Evolutionary conservation across 2,888 invertebrate species (phyloP).

Genomic region (Nematopogon swammerdamellus): DNA sequence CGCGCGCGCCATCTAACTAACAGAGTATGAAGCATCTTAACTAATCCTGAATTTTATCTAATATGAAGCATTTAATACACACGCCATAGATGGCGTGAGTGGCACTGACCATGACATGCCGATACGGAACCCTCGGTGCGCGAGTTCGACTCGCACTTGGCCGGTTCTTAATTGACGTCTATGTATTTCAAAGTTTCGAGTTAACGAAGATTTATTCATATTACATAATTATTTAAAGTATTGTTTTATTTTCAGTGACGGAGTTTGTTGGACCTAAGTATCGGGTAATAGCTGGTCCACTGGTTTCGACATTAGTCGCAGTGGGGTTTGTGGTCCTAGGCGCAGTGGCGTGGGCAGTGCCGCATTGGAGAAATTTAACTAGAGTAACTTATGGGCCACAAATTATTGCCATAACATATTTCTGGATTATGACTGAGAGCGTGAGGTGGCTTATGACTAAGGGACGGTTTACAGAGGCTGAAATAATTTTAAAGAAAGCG

Average conservation of each 20-base stretch:
- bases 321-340: slow-evolving; percentile 72
- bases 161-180: too few relatives aligned
- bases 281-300: slow-evolving; percentile 68
- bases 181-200: too few relatives aligned
- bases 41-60: too few relatives aligned
- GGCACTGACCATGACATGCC: too few relatives aligned
- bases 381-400: slow-evolving; percentile 69
- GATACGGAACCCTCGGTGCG: too few relatives aligned
- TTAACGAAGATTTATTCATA: too few relatives aligned
- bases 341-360: slow-evolving; percentile 65
- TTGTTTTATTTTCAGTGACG: slow-evolving; percentile 49
- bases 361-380: slow-evolving; percentile 67
- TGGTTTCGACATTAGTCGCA: slow-evolving; percentile 71
- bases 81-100: too few relatives aligned
- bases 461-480: slow-evolving; percentile 63
- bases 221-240: too few relatives aligned
- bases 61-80: too few relatives aligned
- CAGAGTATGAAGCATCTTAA: too few relatives aligned
- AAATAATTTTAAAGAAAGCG: slow-evolving; percentile 58
- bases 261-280: slow-evolving; percentile 75
- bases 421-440: slow-evolving; percentile 72
- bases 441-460: slow-evolving; percentile 75
- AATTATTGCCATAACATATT: slow-evolving; percentile 63
- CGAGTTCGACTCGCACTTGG: too few relatives aligned
- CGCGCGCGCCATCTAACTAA: too few relatives aligned